Evolutionary conservation across 2,888 invertebrate genomes (phyloP), one percentile per base, ranked within the genome.

Genomic region (Octonoba sinensis): DNA sequence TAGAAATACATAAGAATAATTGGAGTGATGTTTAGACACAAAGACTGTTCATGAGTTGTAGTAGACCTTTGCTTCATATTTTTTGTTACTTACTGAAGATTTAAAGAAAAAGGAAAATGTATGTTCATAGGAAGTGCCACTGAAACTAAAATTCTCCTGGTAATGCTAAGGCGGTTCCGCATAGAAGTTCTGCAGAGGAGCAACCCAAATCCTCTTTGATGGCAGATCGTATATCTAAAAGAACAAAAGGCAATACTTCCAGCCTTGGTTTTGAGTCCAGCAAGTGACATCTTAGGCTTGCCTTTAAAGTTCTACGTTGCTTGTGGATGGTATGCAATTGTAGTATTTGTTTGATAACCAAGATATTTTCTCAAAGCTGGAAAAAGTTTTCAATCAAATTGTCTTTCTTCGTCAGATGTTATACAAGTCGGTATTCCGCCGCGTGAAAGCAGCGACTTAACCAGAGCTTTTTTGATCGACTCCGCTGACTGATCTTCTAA

Each of bases 361-460:
- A 54, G 54, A 54, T 54, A 54, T 54, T 54, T 54, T 54, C 54
- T 18, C 54, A 54, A 54, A 4, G 54, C 16, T 54, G 16, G 54
- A 54, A 54, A 54, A 16, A 54, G 54, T 54, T 54, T 24, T 3
- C 82, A 71, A 46, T 86, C 86, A 65, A 88, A 88, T 59, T 88
- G 86, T 0, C 83, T 64, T 0, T 87, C 87, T 79, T 86, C 86
- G 73, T 88, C 44, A 3, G 89, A 86, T 0, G 87, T 87, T 12
- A 88, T 86, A 4, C 74, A 73, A 3, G 77, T 67, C 0, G 88
- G 88, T 1, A 85, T 84, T 2, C 88, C 87, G 74, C 86, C 88
- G 6, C 86, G 83, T 1, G 89, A 74, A 3, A 90, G 87, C 90
- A 89, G 90, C 0, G 84, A 81, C 0, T 67, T 54, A 22, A 87